Evolutionary conservation across 1,140 invertebrate species (phyloP).

Genomic region (Listronotus bonariensis): DNA sequence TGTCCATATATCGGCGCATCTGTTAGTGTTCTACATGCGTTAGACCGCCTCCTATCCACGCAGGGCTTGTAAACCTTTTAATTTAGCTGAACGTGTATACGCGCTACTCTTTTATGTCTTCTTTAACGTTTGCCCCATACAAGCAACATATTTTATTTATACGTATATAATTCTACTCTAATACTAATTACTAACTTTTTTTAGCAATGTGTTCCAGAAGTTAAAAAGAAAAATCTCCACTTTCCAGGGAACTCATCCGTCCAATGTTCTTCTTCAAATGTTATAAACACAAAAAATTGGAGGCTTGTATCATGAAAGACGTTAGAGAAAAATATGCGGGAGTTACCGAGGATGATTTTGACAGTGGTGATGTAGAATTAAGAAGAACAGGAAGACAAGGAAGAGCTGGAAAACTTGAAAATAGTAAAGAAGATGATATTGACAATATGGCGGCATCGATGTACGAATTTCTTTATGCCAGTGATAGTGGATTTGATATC

Average conservation of each 20-base stretch:
- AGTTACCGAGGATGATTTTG: conserved; percentile 61
- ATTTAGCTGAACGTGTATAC: too few species aligned
- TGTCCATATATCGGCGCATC: too few species aligned
- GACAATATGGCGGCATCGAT: conserved; percentile 61
- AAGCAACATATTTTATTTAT: neutral
- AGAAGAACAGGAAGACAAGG: conserved; percentile 55
- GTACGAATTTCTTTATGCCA: conserved; percentile 63
- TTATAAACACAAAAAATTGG: conserved; percentile 72
- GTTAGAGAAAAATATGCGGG: conserved; percentile 63
- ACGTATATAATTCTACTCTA: too few species aligned
- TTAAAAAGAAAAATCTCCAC: conserved; percentile 63
- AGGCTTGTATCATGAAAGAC: conserved; percentile 72
- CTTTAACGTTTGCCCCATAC: neutral
- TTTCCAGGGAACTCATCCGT: conserved; percentile 64
- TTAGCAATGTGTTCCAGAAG: conserved; percentile 69
- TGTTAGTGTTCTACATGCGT: too few species aligned
- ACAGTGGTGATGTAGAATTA: conserved; percentile 61
- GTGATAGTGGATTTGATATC: conserved; percentile 58
- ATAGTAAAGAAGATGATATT: conserved; percentile 56
- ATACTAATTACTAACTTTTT: conserved; percentile 36
- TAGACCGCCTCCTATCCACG: too few species aligned
- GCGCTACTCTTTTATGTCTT: neutral
- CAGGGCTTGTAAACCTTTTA: too few species aligned
- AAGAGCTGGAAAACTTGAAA: conserved; percentile 41
- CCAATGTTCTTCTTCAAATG: conserved; percentile 73